phyloP scores from a whole-genome alignment of 2,888 invertebrate species.

The Amblyjoppa fuscipennis region DNA sequence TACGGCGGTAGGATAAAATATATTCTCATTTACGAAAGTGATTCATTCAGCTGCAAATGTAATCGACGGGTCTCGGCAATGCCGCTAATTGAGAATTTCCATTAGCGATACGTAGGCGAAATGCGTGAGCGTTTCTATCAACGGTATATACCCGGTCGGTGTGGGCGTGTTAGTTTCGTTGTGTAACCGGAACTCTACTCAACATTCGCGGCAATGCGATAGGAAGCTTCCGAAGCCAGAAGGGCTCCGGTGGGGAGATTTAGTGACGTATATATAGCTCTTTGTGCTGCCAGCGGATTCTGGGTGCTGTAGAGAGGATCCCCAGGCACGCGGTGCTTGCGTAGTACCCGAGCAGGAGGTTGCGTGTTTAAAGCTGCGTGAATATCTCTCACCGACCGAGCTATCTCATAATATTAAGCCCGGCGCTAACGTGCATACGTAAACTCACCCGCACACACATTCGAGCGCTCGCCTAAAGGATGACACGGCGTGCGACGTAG shows the following conservation, averaged over 20 bases:
- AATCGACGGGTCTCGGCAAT: conserved; percentile 33
- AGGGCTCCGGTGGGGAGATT: conserved; percentile 27
- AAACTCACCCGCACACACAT: not conserved
- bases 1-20: not conserved
- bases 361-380: conserved; percentile 5
- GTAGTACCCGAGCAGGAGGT: conserved; percentile 1
- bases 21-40: conserved; percentile 60
- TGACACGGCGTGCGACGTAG: conserved; percentile 10
- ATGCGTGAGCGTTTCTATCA: conserved; percentile 33
- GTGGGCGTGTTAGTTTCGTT: conserved; percentile 38
- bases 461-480: conserved; percentile 10
- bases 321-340: not conserved
- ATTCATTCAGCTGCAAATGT: conserved; percentile 40
- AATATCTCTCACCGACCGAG: conserved; percentile 1
- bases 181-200: conserved; percentile 22
- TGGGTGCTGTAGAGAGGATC: not conserved
- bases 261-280: not conserved
- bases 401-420: conserved; percentile 12
- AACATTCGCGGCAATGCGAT: conserved; percentile 8
- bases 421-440: conserved; percentile 7
- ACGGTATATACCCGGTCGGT: not conserved
- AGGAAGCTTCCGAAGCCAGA: conserved; percentile 41
- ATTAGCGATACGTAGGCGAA: conserved; percentile 38
- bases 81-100: conserved; percentile 53
- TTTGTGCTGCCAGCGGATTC: conserved; percentile 2